A percentile compares a stretch with the other conserved stretches of the same genome.
Evolutionary conservation across 2,888 invertebrate species (phyloP).

Genomic region (Agrochola macilenta): DNA sequence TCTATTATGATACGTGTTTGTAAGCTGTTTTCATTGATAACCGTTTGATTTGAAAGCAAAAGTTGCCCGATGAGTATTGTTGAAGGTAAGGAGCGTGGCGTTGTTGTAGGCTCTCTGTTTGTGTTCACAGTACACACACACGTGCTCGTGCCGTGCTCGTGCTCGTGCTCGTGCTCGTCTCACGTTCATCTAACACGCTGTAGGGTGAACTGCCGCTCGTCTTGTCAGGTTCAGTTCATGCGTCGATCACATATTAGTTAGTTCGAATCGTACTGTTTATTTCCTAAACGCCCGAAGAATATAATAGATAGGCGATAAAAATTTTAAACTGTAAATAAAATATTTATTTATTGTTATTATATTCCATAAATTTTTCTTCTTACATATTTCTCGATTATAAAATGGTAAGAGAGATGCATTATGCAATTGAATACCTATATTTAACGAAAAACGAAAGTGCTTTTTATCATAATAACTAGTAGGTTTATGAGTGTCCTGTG

Average conservation of each 20-base stretch:
- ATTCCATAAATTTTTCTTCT: conserved; percentile 89
- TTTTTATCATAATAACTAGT: conserved; percentile 84
- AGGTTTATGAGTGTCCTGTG: conserved; percentile 73
- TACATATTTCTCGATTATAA: conserved; percentile 89
- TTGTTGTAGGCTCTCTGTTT: conserved; percentile 61
- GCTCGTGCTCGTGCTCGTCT: conserved; percentile 11
- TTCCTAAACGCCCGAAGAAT: conserved; percentile 80
- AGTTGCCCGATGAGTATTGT: conserved; percentile 67
- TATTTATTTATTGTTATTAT: conserved; percentile 90
- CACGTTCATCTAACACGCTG: conserved; percentile 19
- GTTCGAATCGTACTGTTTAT: conserved; percentile 73
- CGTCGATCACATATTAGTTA: conserved; percentile 69
- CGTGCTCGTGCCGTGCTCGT: conserved; percentile 16
- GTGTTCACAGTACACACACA: conserved; percentile 56
- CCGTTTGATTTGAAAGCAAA: conserved; percentile 73
- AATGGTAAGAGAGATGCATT: conserved; percentile 87
- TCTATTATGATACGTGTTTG: conserved; percentile 85
- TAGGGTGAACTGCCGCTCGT: conserved; percentile 60
- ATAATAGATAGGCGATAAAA: conserved; percentile 89
- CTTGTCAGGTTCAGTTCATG: conserved; percentile 61
- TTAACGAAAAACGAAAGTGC: conserved; percentile 85
- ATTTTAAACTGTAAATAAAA: conserved; percentile 89
- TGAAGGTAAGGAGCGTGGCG: conserved; percentile 65
- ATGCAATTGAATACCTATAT: conserved; percentile 81
- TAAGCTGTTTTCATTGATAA: conserved; percentile 84